Evolutionary conservation across 2,113 vertebrate genomes (phyloP), one percentile per base, ranked within the genome.

Genomic region (Hypomesus transpacificus): DNA sequence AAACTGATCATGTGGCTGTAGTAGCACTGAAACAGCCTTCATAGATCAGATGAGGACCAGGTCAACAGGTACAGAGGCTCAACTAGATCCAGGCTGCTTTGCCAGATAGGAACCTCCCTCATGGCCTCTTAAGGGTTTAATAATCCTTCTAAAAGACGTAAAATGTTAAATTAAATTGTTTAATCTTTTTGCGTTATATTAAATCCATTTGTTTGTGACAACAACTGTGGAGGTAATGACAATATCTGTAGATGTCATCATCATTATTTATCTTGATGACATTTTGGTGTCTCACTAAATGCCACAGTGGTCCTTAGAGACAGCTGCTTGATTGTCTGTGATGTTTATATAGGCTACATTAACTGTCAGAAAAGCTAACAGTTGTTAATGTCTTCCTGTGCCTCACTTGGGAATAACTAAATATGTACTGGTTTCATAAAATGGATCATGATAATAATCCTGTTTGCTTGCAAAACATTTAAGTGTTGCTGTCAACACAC

Each of bases 191-290:
- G 69, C 65, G 79, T 66, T 89, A 91, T 90, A 91, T 92, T 87
- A 92, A 91, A 91, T 83, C 87, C 88, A 91, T 92, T 92, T 91
- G 86, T 92, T 91, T 90, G 87, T 76, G 81, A 79, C 83, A 86
- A 89, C 84, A 83, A 86, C 82, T 72, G 82, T 80, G 78, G 82
- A 85, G 59, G 80, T 87, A 88, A 90, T 87, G 82, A 84, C 80
- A 80, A 89, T 86, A 89, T 87, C 51, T 80, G 84, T 82, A 82
- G 85, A 80, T 85, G 79, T 84, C 69, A 85, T 89, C 86, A 90
- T 90, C 86, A 88, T 91, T 87, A 87, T 89, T 91, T 87, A 84
- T 89, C 84, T 87, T 80, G 86, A 78, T 84, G 83, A 86, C 84
- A 86, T 86, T 84, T 80, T 71, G 9, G 82, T 86, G 80, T 88